phyloP scores from a whole-genome alignment of 2,113 vertebrate genomes.

The Osmerus eperlanus region DNA sequence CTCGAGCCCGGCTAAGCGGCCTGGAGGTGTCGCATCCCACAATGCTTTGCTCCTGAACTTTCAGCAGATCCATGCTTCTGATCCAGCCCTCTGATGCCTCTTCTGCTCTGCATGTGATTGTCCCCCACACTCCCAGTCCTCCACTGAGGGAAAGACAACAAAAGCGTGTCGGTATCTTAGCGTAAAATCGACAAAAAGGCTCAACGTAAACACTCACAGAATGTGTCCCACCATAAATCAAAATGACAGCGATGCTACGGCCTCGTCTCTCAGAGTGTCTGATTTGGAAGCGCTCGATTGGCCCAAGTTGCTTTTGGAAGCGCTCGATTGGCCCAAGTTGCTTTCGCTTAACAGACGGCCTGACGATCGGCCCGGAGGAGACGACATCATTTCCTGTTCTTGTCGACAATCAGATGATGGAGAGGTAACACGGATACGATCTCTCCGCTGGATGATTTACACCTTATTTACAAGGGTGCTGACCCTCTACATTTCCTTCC shows the following conservation, averaged over 20 bases:
- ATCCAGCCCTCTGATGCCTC: neutral
- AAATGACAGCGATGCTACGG: too few species aligned
- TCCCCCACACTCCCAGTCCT: neutral
- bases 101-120: slow-evolving; percentile 11
- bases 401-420: slow-evolving; percentile 5
- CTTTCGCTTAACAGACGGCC: too few species aligned
- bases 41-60: slow-evolving; percentile 18
- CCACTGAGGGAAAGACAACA: too few species aligned
- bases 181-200: too few species aligned
- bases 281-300: too few species aligned
- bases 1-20: slow-evolving; percentile 30
- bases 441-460: neutral
- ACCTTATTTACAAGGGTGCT: slow-evolving; percentile 9
- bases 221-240: too few species aligned
- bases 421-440: neutral
- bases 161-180: too few species aligned
- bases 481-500: slow-evolving; percentile 22
- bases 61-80: slow-evolving; percentile 27
- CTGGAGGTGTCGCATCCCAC: slow-evolving; percentile 11
- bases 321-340: too few species aligned
- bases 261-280: too few species aligned
- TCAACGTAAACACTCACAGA: too few species aligned
- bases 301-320: too few species aligned
- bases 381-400: neutral
- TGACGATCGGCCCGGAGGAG: too few species aligned